Conservation (phyloP, 2,797 vertebrate species). For the Dipus sagitta region DNA sequence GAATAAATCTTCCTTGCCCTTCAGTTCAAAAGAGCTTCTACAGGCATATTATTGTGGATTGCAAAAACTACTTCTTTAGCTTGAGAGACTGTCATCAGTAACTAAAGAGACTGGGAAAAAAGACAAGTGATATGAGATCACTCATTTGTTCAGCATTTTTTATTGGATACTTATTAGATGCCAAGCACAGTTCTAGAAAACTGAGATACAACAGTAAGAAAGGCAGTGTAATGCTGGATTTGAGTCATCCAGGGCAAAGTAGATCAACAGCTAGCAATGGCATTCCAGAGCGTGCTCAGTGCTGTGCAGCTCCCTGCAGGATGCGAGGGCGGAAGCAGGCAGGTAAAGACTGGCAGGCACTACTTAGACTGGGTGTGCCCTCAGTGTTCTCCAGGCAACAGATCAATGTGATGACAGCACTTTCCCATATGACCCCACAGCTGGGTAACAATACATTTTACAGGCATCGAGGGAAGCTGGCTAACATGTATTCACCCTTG, state of each 20-base stretch:
- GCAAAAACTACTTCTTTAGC: constrained; percentile 43
- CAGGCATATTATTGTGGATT: constrained; percentile 6
- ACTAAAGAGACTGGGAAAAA: not conserved
- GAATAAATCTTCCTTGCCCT: not conserved
- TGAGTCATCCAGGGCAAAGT: not conserved
- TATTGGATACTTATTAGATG: not conserved
- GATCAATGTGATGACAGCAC: not conserved
- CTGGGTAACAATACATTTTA: not conserved
- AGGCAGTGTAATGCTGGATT: not conserved
- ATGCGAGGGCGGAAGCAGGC: not conserved
- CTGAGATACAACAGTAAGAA: not conserved
- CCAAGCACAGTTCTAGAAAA: constrained; percentile 38
- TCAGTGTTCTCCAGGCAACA: not conserved
- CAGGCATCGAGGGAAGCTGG: not conserved
- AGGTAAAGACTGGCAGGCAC: not conserved
- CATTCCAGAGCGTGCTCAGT: not conserved
- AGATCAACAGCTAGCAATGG: not conserved
- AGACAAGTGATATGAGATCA: constrained; percentile 8
- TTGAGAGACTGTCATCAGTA: not conserved
- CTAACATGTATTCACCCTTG: not conserved
- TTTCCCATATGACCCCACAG: not conserved
- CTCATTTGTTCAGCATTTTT: not conserved
- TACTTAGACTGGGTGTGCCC: not conserved
- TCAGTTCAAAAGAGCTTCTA: constrained; percentile 65
- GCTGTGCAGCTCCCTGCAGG: not conserved